These are phyloP conservation scores for Tapirus indicus DNA, from an alignment of 2,797 vertebrate species.

Conservation along the genomic window DNA sequence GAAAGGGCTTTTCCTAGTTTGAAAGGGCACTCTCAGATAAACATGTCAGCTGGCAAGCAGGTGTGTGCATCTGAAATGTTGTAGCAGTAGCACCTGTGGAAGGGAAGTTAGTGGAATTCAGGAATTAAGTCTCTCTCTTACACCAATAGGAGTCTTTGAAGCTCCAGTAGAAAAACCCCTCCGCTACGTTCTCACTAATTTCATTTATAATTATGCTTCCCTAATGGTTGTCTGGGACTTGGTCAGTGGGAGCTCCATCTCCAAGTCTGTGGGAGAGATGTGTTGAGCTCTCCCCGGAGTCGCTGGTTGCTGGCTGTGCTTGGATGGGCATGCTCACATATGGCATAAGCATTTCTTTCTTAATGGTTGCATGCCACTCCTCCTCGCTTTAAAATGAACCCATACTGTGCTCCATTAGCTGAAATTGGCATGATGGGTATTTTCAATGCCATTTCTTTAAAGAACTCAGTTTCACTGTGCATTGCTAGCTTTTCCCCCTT, in stretches of 20 bases:
- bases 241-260: constrained; percentile 28
- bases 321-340: constrained; percentile 51
- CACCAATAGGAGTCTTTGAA: not conserved
- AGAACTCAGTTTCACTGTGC: constrained; percentile 56
- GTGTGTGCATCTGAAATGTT: constrained; percentile 21
- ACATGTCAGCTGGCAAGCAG: constrained; percentile 54
- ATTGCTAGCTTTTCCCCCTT: not conserved
- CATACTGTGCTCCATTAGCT: constrained; percentile 79
- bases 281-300: not conserved
- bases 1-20: not conserved
- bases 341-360: constrained; percentile 22
- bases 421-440: constrained; percentile 79
- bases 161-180: not conserved
- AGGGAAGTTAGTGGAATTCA: not conserved
- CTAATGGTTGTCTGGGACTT: constrained; percentile 5
- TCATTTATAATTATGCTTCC: constrained; percentile 62
- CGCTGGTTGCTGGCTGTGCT: constrained; percentile 23
- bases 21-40: not conserved
- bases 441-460: constrained; percentile 76
- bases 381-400: constrained; percentile 70
- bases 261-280: not conserved
- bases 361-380: constrained; percentile 59
- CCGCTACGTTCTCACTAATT: not conserved
- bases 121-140: not conserved
- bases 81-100: constrained; percentile 18